These are phyloP conservation scores for Pardalotus punctatus DNA, from an alignment of 2,113 vertebrate species.

Conservation along the genomic window DNA sequence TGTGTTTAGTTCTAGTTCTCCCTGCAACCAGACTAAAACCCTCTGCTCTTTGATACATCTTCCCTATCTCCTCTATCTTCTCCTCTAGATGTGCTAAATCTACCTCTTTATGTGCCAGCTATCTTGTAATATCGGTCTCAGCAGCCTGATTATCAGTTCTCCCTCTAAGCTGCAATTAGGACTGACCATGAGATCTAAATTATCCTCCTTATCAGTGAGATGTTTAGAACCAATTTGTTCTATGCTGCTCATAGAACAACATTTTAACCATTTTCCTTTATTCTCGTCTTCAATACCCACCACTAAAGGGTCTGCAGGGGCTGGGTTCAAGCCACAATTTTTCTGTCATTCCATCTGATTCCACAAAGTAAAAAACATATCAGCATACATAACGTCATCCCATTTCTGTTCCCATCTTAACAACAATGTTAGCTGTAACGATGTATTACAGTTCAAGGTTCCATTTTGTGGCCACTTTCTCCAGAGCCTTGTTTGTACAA, in stretches of 20 bases:
- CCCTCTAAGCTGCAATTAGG: neutral
- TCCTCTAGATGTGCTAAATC: neutral
- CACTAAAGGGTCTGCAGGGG: neutral
- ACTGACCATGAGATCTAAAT: neutral
- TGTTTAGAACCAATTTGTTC: neutral
- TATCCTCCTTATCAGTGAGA: neutral
- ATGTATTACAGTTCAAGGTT: neutral
- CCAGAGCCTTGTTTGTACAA: neutral
- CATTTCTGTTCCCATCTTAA: neutral
- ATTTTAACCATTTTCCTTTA: neutral
- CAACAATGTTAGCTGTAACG: neutral
- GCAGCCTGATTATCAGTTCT: neutral
- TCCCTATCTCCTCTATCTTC: neutral
- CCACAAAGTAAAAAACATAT: neutral
- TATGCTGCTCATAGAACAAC: neutral
- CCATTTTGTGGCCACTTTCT: neutral
- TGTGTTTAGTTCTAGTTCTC: neutral
- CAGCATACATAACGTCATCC: neutral
- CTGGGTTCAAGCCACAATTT: neutral
- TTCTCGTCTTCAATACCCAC: neutral
- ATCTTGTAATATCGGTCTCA: neutral
- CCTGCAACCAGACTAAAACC: neutral
- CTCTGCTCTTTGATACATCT: neutral
- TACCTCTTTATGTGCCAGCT: accelerated
- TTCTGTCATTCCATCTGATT: neutral